Conservation (phyloP, 2,113 vertebrate species). For the Microcebus lehilahytsara region DNA sequence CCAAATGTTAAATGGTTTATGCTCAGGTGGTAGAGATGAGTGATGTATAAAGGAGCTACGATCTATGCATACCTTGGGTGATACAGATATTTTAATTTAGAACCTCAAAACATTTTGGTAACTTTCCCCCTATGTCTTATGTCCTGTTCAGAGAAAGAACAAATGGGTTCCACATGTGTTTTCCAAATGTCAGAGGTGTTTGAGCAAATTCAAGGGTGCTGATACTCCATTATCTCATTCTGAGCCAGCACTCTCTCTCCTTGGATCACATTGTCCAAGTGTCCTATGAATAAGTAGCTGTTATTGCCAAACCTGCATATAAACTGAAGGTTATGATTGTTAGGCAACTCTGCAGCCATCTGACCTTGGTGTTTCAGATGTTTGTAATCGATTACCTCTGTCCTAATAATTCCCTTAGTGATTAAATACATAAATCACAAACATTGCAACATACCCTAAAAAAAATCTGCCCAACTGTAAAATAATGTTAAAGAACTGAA, state of each 20-base stretch:
- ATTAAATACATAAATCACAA: constrained; percentile 1
- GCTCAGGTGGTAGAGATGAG: neutral
- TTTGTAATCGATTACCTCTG: constrained; percentile 22
- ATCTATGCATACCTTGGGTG: neutral
- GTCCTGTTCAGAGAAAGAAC: neutral
- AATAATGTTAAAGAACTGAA: constrained; percentile 7
- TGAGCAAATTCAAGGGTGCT: constrained; percentile 23
- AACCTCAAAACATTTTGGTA: constrained; percentile 2
- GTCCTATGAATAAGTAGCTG: neutral
- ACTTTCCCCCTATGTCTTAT: neutral
- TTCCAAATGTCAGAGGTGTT: constrained; percentile 28
- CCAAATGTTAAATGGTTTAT: neutral
- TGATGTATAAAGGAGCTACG: neutral
- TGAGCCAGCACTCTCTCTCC: neutral
- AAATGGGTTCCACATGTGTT: neutral
- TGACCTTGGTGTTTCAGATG: neutral
- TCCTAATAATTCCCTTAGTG: neutral
- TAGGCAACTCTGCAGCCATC: neutral
- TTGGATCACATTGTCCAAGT: neutral
- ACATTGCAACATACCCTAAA: constrained; percentile 19
- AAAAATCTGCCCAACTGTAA: constrained; percentile 4
- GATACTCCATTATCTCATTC: neutral
- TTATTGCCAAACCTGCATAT: neutral
- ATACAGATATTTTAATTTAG: neutral
- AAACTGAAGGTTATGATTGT: neutral